Conservation (phyloP, 2,113 vertebrate species). For the Scophthalmus maximus region DNA sequence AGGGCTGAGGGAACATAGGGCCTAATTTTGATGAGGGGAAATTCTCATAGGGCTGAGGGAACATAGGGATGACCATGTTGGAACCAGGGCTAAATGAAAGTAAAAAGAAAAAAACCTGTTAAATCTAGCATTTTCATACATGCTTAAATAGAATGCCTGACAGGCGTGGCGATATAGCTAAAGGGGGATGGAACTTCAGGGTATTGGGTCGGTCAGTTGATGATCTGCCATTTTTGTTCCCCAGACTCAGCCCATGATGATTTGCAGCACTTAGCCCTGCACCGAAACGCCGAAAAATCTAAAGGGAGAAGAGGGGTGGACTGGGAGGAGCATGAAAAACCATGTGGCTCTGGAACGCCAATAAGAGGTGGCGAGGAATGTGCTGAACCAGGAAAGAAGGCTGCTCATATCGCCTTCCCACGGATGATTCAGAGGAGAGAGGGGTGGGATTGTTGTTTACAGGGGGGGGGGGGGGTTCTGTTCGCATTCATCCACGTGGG, state of each 20-base stretch:
- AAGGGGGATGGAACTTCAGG: no score
- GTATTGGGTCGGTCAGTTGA: background rate
- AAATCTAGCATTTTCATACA: background rate
- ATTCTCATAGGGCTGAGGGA: no score
- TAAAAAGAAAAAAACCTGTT: no score
- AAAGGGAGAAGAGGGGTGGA: background rate
- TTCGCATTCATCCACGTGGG: slow-evolving; percentile 73
- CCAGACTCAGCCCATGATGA: background rate
- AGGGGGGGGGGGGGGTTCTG: slow-evolving; percentile 10
- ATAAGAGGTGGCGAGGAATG: slow-evolving; percentile 57
- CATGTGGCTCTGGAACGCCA: slow-evolving; percentile 43
- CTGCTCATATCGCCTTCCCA: slow-evolving; percentile 65
- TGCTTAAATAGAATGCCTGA: background rate
- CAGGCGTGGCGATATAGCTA: background rate
- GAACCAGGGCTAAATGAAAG: no score
- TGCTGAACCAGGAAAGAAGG: slow-evolving; percentile 68
- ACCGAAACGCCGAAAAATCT: background rate
- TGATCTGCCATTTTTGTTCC: background rate
- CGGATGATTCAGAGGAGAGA: slow-evolving; percentile 38
- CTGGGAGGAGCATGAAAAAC: slow-evolving; percentile 1
- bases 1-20: no score
- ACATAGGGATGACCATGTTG: no score
- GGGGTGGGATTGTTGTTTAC: slow-evolving; percentile 37
- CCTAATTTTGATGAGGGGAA: no score
- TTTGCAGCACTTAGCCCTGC: background rate